These are phyloP conservation scores for Columba livia DNA, from an alignment of 2,113 vertebrate genomes.

Conservation along the genomic window DNA sequence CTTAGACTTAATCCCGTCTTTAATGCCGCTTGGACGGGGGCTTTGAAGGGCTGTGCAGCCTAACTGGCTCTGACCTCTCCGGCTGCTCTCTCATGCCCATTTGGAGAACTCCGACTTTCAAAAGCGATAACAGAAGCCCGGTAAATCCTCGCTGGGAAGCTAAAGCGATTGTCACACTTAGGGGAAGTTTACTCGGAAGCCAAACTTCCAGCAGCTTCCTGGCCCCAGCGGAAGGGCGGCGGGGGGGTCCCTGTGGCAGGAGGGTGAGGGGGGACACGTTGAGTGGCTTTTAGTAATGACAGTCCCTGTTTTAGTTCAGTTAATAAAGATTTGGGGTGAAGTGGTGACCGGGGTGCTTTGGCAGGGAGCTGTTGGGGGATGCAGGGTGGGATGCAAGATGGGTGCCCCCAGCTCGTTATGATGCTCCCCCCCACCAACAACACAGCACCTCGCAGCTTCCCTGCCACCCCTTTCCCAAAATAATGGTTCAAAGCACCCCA, in stretches of 20 bases:
- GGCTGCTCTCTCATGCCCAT: constrained; percentile 48
- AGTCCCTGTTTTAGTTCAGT: accelerated
- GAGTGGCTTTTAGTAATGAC: accelerated
- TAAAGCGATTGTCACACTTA: constrained; percentile 67
- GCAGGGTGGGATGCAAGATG: not conserved
- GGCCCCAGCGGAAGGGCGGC: not conserved
- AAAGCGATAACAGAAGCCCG: constrained; percentile 40
- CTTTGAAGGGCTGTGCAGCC: constrained; percentile 60
- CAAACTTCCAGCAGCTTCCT: constrained; percentile 36
- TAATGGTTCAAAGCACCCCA: accelerated
- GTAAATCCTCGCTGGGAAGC: constrained; percentile 62
- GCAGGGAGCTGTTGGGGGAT: accelerated
- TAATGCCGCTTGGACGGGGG: constrained; percentile 62
- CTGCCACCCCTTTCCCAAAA: not conserved
- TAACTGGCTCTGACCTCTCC: constrained; percentile 41
- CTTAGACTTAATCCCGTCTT: constrained; percentile 68
- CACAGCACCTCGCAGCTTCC: no score
- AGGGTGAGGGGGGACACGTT: accelerated
- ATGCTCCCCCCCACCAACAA: no score
- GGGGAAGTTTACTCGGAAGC: constrained; percentile 41
- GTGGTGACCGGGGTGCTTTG: accelerated
- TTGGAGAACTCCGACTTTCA: constrained; percentile 43
- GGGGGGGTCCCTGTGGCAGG: accelerated
- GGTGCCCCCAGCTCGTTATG: not conserved
- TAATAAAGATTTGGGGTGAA: not conserved